Conservation (phyloP, 1,140 invertebrate species). For the Drosophila orosa region DNA sequence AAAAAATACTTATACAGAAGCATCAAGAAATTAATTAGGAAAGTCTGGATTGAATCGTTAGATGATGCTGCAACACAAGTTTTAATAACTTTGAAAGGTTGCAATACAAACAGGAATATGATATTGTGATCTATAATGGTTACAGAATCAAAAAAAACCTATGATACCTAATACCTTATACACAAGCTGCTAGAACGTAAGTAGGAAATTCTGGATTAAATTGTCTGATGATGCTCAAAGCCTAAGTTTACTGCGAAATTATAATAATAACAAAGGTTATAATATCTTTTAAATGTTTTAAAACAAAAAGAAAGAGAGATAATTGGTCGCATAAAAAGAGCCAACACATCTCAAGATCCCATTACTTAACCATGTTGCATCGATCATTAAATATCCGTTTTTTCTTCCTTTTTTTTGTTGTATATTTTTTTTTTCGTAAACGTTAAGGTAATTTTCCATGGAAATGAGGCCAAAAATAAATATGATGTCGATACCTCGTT, state of each 20-base stretch:
- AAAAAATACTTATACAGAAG: too few species aligned
- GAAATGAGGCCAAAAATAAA: conserved; percentile 16
- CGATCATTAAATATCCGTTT: conserved; percentile 8
- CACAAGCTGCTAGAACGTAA: neutral
- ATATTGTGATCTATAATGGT: too few species aligned
- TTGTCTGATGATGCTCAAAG: neutral
- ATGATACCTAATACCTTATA: too few species aligned
- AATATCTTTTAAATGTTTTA: too few species aligned
- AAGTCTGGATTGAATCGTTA: too few species aligned
- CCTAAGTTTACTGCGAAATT: too few species aligned
- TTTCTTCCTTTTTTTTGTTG: neutral
- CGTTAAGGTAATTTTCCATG: conserved; percentile 24
- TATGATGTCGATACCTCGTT: neutral
- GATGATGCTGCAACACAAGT: too few species aligned
- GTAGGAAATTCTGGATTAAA: neutral
- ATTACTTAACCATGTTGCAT: conserved; percentile 13
- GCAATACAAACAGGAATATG: too few species aligned
- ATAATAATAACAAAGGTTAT: too few species aligned
- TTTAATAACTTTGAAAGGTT: neutral
- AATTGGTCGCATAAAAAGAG: conserved; percentile 1
- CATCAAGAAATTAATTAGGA: too few species aligned
- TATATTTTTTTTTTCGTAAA: neutral
- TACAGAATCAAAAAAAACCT: too few species aligned
- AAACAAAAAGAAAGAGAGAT: conserved; percentile 4
- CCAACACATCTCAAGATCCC: conserved; percentile 2